Conservation (phyloP, 2,113 vertebrate genomes). For the Zapornia atra region DNA sequence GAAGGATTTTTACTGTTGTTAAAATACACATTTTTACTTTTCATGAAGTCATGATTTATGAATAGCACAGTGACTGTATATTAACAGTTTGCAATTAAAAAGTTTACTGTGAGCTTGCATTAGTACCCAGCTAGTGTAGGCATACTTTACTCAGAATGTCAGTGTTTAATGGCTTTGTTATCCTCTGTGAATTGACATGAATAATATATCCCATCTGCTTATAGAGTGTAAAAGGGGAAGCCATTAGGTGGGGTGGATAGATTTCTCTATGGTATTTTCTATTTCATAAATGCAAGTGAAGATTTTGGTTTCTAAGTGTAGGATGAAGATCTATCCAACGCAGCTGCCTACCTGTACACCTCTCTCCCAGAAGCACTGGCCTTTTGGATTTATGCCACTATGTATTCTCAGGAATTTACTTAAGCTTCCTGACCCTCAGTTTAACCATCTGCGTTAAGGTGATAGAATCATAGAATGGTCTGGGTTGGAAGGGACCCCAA, state of each 20-base stretch:
- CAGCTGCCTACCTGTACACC: not conserved
- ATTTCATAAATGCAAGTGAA: not conserved
- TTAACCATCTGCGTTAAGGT: not conserved
- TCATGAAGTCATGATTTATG: not conserved
- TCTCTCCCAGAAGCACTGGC: not conserved
- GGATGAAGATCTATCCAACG: not conserved
- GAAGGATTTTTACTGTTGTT: not conserved
- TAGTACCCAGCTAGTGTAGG: not conserved
- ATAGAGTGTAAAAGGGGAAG: not conserved
- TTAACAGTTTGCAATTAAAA: not conserved
- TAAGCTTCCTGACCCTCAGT: not conserved
- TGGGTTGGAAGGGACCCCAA: no score
- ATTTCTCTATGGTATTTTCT: not conserved
- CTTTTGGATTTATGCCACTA: not conserved
- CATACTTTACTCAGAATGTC: not conserved
- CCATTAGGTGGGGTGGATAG: not conserved
- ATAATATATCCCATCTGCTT: not conserved
- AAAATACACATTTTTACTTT: not conserved
- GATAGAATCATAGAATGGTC: no score
- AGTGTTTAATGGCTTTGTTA: conserved; percentile 1
- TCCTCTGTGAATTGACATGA: not conserved
- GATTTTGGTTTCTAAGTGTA: not conserved
- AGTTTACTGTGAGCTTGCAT: not conserved
- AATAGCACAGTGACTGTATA: not conserved
- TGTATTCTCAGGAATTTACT: not conserved